Conservation (phyloP, 2,113 vertebrate species). For the Ailurus styani region DNA sequence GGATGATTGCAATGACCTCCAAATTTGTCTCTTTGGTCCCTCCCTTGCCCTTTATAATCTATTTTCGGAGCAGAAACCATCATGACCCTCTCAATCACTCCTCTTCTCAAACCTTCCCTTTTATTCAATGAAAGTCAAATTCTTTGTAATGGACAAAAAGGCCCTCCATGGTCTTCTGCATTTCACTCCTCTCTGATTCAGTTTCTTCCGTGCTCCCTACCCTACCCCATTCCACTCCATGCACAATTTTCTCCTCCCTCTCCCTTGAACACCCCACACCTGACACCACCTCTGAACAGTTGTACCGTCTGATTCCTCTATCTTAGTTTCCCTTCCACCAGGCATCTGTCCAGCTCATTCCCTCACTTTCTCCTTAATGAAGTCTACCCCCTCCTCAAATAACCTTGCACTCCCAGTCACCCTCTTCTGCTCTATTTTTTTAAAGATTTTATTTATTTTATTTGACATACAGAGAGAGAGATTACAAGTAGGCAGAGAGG, state of each 20-base stretch:
- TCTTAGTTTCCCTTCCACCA: neutral
- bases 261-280: neutral
- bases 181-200: neutral
- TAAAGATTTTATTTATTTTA: no score
- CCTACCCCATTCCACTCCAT: accelerated
- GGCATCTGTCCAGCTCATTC: neutral
- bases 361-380: no score
- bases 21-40: neutral
- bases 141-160: neutral
- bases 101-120: neutral
- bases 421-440: neutral
- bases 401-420: neutral
- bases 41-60: neutral
- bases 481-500: no score
- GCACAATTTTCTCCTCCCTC: neutral
- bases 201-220: neutral
- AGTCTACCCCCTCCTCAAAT: neutral
- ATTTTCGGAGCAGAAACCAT: neutral
- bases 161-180: neutral
- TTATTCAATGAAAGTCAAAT: neutral
- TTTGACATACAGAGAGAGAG: no score
- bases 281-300: neutral
- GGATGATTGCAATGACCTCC: neutral
- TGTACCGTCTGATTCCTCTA: accelerated
- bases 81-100: neutral